phyloP scores from a whole-genome alignment of 2,113 vertebrate species.

The Corythornis madagascariensis region DNA sequence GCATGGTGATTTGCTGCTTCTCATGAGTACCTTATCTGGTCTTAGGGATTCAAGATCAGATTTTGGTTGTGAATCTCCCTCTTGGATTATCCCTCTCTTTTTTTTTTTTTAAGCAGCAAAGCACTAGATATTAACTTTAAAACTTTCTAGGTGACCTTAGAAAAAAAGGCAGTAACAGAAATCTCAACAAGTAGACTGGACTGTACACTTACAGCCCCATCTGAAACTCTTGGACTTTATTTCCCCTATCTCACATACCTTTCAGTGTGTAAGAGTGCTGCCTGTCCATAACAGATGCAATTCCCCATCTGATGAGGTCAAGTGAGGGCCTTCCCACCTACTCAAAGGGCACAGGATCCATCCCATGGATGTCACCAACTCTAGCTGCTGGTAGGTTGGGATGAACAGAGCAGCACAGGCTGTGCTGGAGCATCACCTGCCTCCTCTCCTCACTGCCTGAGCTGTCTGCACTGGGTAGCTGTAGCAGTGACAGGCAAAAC shows the following conservation, averaged over 20 bases:
- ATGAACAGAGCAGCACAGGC: fast-evolving
- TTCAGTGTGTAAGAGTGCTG: neutral
- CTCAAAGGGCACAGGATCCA: neutral
- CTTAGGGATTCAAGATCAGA: neutral
- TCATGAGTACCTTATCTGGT: neutral
- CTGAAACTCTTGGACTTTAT: neutral
- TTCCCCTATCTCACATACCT: neutral
- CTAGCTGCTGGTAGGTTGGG: neutral
- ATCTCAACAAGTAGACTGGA: neutral
- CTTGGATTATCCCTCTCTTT: neutral
- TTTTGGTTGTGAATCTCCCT: neutral
- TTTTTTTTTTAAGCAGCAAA: neutral
- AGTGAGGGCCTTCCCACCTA: neutral
- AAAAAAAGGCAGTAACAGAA: neutral
- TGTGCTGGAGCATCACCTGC: neutral
- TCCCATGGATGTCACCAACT: neutral
- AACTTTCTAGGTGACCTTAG: neutral
- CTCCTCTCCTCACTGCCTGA: neutral
- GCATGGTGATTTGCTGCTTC: neutral
- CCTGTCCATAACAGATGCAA: neutral
- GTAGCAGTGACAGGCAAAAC: neutral
- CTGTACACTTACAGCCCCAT: neutral
- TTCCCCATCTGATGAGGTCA: neutral
- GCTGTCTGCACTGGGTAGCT: neutral
- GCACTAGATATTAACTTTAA: neutral